Percentiles rank a stretch among this genome's conserved stretches.
phyloP scores from a whole-genome alignment of 2,888 invertebrate species.

The Crossocerus cetratus region DNA sequence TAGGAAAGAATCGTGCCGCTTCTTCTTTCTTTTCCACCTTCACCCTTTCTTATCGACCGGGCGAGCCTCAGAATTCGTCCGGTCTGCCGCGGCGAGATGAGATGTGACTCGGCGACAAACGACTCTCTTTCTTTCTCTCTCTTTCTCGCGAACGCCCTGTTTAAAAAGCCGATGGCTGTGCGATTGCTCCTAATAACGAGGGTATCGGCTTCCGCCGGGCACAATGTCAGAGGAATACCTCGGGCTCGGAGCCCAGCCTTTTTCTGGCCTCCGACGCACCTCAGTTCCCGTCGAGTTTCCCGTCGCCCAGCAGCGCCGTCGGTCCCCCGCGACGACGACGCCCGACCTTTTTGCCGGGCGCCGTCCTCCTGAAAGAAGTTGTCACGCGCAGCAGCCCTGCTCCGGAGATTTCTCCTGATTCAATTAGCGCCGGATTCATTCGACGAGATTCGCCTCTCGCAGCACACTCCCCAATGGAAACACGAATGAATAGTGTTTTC shows the following conservation, averaged over 20 bases:
- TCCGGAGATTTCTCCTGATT: constrained; percentile 1
- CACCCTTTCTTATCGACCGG: too few species aligned
- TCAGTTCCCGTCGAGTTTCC: neutral
- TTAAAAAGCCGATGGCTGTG: too few species aligned
- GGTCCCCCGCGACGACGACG: neutral
- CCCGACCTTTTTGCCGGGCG: neutral
- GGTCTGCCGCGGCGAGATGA: too few species aligned
- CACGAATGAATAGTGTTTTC: too few species aligned
- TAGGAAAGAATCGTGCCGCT: constrained; percentile 26
- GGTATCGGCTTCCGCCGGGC: too few species aligned
- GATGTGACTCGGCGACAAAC: too few species aligned
- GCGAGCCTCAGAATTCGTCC: too few species aligned
- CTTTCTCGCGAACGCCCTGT: too few species aligned
- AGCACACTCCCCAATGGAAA: too few species aligned
- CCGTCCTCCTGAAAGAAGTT: neutral
- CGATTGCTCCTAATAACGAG: too few species aligned
- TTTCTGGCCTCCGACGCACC: neutral
- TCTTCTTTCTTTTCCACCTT: constrained; percentile 2
- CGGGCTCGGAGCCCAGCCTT: neutral
- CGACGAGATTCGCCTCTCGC: too few species aligned
- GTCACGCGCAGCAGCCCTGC: neutral
- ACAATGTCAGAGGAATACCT: neutral
- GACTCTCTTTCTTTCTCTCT: too few species aligned
- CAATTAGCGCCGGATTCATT: neutral
- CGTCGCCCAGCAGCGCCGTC: neutral